Evolutionary conservation across 53 echinoderm and acorn worm genomes (phyloP).

Genomic region (Patiria pectinifera): DNA sequence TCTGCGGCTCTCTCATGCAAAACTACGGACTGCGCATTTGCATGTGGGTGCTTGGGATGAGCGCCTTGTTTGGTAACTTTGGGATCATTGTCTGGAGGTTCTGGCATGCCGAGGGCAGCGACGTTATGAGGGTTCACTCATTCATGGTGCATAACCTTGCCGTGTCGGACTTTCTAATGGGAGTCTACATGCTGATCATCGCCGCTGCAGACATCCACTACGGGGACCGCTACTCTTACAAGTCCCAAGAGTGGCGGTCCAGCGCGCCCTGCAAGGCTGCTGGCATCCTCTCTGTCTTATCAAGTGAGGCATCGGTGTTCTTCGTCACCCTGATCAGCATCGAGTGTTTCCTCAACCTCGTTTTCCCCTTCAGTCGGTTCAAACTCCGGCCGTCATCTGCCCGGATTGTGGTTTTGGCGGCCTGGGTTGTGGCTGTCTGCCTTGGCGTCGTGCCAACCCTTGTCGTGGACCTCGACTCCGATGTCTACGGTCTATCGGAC

Average conservation of each 20-base stretch:
- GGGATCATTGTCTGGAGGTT: not conserved
- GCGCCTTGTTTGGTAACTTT: not conserved
- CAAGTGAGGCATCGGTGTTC: conserved; percentile 3
- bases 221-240: not conserved
- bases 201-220: not conserved
- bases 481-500: too few relatives aligned
- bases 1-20: not conserved
- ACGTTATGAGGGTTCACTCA: not conserved
- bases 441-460: not conserved
- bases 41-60: not conserved
- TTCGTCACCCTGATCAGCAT: not conserved
- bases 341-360: not conserved
- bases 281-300: not conserved
- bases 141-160: conserved; percentile 10
- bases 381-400: not conserved
- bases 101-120: not conserved
- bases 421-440: not conserved
- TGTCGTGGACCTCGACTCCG: not conserved
- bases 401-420: not conserved
- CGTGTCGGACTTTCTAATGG: conserved; percentile 1
- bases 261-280: not conserved
- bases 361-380: not conserved
- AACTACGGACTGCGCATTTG: not conserved
- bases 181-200: conserved; percentile 6
- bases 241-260: not conserved